Percentiles rank a stretch among this genome's conserved stretches.
phyloP scores from a whole-genome alignment of 2,113 vertebrate species.

The Thamnaconus septentrionalis region DNA sequence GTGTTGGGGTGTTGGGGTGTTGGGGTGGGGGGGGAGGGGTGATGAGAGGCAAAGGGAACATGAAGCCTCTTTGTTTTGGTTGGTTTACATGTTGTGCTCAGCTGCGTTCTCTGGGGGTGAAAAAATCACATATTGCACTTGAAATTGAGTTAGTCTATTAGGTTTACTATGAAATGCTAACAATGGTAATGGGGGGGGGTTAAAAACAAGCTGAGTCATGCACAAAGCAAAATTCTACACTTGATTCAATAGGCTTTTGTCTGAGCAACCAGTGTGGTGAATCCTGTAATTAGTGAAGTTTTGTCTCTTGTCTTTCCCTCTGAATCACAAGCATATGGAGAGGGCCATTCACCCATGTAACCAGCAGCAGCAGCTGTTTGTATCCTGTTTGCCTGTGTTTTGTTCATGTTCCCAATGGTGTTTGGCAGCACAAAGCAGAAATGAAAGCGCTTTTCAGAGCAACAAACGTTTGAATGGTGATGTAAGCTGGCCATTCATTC shows the following conservation, averaged over 20 bases:
- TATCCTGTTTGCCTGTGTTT: constrained; percentile 70
- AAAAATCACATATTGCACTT: too few relatives aligned
- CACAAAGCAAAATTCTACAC: constrained; percentile 17
- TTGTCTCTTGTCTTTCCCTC: constrained; percentile 28
- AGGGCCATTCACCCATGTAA: constrained; percentile 53
- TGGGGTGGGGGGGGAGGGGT: too few relatives aligned
- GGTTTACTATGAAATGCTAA: too few relatives aligned
- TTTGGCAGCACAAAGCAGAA: constrained; percentile 74
- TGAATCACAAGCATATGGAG: constrained; percentile 57
- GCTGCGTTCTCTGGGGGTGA: too few relatives aligned
- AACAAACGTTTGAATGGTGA: constrained; percentile 65
- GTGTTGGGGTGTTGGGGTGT: too few relatives aligned
- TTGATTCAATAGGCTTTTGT: constrained; percentile 11
- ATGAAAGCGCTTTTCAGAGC: constrained; percentile 74
- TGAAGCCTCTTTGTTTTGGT: too few relatives aligned
- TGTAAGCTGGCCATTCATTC: constrained; percentile 57
- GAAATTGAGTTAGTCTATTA: too few relatives aligned
- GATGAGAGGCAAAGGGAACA: too few relatives aligned
- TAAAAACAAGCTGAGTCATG: constrained; percentile 2
- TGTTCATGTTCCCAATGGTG: constrained; percentile 68
- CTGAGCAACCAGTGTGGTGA: constrained; percentile 22
- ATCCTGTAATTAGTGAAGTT: constrained; percentile 50
- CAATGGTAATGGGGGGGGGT: background rate
- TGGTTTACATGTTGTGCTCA: too few relatives aligned
- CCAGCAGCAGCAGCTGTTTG: constrained; percentile 72